phyloP scores from a whole-genome alignment of 2,113 vertebrate species.

The Deroptyus accipitrinus region DNA sequence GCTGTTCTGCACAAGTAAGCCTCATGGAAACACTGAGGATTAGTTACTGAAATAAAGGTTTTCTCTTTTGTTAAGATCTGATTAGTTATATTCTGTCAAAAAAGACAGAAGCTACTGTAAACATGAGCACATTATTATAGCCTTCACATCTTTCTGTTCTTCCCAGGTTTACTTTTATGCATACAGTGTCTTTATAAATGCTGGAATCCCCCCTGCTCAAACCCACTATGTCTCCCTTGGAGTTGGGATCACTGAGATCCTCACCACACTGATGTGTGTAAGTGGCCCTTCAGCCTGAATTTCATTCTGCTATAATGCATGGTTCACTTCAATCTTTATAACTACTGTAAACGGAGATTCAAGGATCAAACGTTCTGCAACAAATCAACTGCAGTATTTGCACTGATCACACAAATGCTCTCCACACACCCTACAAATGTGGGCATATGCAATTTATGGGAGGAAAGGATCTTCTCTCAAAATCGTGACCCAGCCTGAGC shows the following conservation, averaged over 20 bases:
- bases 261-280: slow-evolving; percentile 73
- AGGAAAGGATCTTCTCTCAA: not conserved
- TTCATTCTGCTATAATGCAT: not conserved
- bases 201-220: slow-evolving; percentile 73
- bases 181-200: slow-evolving; percentile 76
- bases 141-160: not conserved
- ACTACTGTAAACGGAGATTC: not conserved
- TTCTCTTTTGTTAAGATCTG: not conserved
- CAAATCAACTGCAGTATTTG: not conserved
- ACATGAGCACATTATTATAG: not conserved
- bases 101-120: not conserved
- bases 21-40: not conserved
- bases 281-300: slow-evolving; percentile 50
- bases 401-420: not conserved
- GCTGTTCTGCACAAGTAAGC: not conserved
- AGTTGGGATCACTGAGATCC: slow-evolving; percentile 76
- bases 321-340: not conserved
- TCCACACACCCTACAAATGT: not conserved
- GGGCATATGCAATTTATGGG: not conserved
- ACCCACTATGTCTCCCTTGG: slow-evolving; percentile 77
- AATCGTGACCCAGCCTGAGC: not conserved
- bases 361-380: not conserved
- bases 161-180: slow-evolving; percentile 84
- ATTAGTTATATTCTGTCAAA: not conserved
- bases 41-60: not conserved